Evolutionary conservation across 2,113 vertebrate species (phyloP), one percentile per base, ranked within the genome.

Genomic region (Ceyx melanurus): DNA sequence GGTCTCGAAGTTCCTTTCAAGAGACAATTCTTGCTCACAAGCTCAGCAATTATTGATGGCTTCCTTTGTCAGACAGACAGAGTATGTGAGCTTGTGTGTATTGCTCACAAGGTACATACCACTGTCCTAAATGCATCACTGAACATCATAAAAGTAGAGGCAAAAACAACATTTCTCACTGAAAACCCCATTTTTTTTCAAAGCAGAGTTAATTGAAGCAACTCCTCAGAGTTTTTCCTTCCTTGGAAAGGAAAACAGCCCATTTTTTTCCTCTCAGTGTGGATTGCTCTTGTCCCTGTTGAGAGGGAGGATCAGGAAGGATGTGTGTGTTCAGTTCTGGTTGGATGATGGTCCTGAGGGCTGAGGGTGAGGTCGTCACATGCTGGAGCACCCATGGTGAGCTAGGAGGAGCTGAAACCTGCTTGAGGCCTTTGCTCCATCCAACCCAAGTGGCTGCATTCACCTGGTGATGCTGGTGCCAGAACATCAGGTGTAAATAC

Each of bases 31-130:
- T 0, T 64, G 23, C 75, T 81, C 3, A 0, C 35, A 70, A 83
- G 61, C 84, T 95, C 72, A 83, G 90, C 90, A 93, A 86, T 94
- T 95, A 94, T 83, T 94, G 96, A 92, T 95, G 72, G 15, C 37
- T 89, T 71, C 72, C 70, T 93, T 75, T 93, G 90, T 92, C 89
- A 91, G 79, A 87, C 93, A 76, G 87, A 66, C 77, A 53, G 81
- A 48, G 71, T 56, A 19, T 15, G 88, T 74, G 72, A 94, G 76
- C 81, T 31, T 72, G 86, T 88, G 89, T 93, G 91, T 87, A 62
- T 61, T 37, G 2, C 86, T 95, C 80, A 57, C 86, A 43, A 28
- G 84, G 61, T 89, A 33, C 71, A 23, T 2, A 46, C 23, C 73
- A 23, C 68, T 67, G 75, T 72, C 91, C 91, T 92, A 74, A 94